phyloP scores from a whole-genome alignment of 2,888 invertebrate genomes.

The Aelia acuminata region DNA sequence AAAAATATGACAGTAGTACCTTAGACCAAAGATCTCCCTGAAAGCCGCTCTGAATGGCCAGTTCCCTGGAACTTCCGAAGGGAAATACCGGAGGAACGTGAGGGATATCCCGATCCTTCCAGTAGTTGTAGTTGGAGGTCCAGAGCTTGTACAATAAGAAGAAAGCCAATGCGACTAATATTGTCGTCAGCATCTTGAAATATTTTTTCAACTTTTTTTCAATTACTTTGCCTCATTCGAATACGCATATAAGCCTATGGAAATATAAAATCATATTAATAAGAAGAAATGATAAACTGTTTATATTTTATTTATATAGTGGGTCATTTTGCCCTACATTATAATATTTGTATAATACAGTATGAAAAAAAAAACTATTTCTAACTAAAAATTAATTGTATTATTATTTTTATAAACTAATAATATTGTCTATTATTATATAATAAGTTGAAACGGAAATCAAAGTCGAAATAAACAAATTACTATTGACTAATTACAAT shows the following conservation, averaged over 20 bases:
- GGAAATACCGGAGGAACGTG: conserved; percentile 74
- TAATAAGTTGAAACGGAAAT: no score
- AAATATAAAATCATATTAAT: neutral
- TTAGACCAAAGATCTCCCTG: conserved; percentile 48
- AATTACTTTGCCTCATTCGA: neutral
- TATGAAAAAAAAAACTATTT: no score
- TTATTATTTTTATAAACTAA: no score
- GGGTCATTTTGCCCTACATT: no score
- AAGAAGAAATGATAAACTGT: neutral
- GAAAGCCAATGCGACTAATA: neutral
- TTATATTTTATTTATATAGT: no score
- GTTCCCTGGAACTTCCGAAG: conserved; percentile 72
- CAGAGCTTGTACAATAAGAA: conserved; percentile 60
- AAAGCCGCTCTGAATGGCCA: conserved; percentile 34
- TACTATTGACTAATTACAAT: no score
- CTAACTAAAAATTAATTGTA: no score
- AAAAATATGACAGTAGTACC: neutral
- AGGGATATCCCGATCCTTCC: conserved; percentile 74
- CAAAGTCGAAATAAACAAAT: no score
- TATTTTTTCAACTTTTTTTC: neutral
- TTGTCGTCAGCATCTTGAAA: neutral
- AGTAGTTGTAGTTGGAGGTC: conserved; percentile 71
- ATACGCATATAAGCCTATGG: neutral
- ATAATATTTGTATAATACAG: no score
- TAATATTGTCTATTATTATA: no score